phyloP scores from a whole-genome alignment of 2,888 invertebrate genomes.

The Proisotoma minuta region DNA sequence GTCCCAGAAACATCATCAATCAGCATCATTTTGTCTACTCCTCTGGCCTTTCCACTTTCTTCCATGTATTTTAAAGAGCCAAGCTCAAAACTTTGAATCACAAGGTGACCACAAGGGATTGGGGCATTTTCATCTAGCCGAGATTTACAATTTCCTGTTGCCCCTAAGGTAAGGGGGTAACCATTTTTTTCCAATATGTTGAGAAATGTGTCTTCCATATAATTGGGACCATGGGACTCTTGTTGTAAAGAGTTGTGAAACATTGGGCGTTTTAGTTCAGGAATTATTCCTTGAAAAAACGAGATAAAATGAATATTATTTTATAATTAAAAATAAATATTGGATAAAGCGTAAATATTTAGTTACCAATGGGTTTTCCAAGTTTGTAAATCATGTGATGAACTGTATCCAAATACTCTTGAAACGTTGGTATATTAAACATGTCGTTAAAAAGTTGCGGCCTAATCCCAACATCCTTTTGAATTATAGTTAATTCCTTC shows the following conservation, averaged over 20 bases:
- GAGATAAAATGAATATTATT: slow-evolving; percentile 6
- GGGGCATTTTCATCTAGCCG: background rate
- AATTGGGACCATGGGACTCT: background rate
- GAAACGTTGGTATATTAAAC: slow-evolving; percentile 40
- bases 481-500: slow-evolving; percentile 24
- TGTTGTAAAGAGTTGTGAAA: slow-evolving; percentile 18
- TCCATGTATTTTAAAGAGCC: slow-evolving; percentile 21
- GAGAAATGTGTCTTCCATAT: slow-evolving; percentile 30
- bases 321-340: background rate
- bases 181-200: slow-evolving; percentile 14
- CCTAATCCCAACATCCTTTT: slow-evolving; percentile 36
- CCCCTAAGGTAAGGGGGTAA: slow-evolving; percentile 15
- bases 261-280: slow-evolving; percentile 36
- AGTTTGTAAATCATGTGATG: slow-evolving; percentile 28
- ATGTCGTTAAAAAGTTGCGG: slow-evolving; percentile 36
- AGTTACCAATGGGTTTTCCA: slow-evolving; percentile 26
- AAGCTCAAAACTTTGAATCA: slow-evolving; percentile 34
- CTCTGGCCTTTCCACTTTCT: slow-evolving; percentile 1
- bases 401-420: slow-evolving; percentile 36
- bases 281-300: slow-evolving; percentile 33
- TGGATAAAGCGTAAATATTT: background rate
- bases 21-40: slow-evolving; percentile 25
- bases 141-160: background rate
- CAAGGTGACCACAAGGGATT: slow-evolving; percentile 23
- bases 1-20: slow-evolving; percentile 16